Evolutionary conservation across 2,797 vertebrate species (phyloP), one percentile per base, ranked within the genome.

Genomic region (Sternotherus odoratus): DNA sequence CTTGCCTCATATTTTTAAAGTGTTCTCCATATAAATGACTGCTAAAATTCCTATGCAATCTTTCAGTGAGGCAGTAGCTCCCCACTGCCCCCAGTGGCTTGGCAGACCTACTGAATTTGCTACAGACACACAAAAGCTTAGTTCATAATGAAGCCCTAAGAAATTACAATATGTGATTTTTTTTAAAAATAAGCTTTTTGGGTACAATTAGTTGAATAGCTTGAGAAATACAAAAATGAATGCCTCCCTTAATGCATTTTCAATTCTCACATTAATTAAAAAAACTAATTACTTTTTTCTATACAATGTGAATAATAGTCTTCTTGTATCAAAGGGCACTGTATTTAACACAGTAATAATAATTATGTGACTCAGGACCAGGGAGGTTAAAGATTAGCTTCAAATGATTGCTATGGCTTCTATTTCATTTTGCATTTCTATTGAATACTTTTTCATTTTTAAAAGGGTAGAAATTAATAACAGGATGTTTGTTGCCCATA

Each of bases 261-360:
- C 33, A 95, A 92, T 90, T 84, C 82, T 84, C 85, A 83, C 72
- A 86, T 95, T 96, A 95, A 92, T 96, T 95, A 89, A 93, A 97
- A 95, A 87, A 63, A 43, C 28, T 81, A 90, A 97, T 95, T 93
- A 63, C 49, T 86, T 90, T 93, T 95, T 93, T 53, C 30, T 5
- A 15, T 90, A 86, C 43, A 81, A 89, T 84, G 88, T 92, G 57
- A 79, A 79, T 91, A 92, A n/a, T 94, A 82, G 89, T 95, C 4
- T 83, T 77, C 94, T 56, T 87, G 77, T 95, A 89, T 92, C 75
- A 94, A 96, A 93, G 80, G 63, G n/a, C 80, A 94, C 74, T 82
- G 88, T 84, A 87, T 85, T 96, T 93, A 91, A 79, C 79, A 95
- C 84, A 95, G 88, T 94, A 90, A 51, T 56, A 63, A 91, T 66